Base-by-base conservation (phyloP, 1,140 invertebrate species). In the Euwallacea similis region DNA sequence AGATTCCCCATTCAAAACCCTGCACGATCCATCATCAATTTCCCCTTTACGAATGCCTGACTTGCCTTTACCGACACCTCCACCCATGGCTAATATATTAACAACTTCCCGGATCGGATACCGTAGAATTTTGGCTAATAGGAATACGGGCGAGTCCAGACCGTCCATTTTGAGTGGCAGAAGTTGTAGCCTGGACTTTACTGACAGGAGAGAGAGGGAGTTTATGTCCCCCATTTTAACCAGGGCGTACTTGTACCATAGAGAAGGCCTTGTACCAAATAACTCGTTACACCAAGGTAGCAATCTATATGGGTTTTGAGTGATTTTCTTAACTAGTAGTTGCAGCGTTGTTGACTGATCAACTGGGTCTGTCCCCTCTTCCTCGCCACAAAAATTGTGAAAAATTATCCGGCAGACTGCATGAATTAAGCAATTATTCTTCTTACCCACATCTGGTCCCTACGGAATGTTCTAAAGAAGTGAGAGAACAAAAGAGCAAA, bases 71-170 rank as follows among this genome's bases (percentile, higher is more conserved):
- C 79, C 80, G 10, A 80, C 80, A 33, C 80, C 80, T 21, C 80
- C 80, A 6, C 80, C 80, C 6, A 81, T 81, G 80, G 78, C 78
- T 13, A 79, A 81, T 63, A 76, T 81, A 11, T 77, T 77, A 54
- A 75, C 77, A 71, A 79, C 79, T 0, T 78, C 78, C 16, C 73
- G 78, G 15, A 79, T 81, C 9, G 75, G 77, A 8, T 78, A 78
- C 62, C 64, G 79, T 4, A 65, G 79, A 42, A 76, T 80, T 46
- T 68, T 79, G 54, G 75, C 75, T 44, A 73, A 74, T 8, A 76
- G 75, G 46, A 50, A 50, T 50, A 13, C 46, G 9, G 46, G 9
- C 13, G 78, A 80, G 10, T 78, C 75, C 61, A 69, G 76, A 44
- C 79, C 79, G 9, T 78, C 79, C 16, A 58, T 79, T 50, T 67